Conservation (phyloP, 1,140 invertebrate genomes). For the Acromyrmex heyeri region DNA sequence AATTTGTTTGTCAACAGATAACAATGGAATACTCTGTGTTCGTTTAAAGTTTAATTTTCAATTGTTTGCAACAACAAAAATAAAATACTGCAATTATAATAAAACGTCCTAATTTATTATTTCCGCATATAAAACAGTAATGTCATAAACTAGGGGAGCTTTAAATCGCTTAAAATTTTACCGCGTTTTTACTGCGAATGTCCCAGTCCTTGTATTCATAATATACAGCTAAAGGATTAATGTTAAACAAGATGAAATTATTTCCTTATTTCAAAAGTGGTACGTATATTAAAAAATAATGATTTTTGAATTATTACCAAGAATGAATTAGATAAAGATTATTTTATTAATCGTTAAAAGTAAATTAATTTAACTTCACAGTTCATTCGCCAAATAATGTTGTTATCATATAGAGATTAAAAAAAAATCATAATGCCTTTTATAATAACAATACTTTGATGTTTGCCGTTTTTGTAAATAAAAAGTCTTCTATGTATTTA, state of each 20-base stretch:
- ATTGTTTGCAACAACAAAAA: background rate
- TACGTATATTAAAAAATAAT: too few species aligned
- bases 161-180: constrained; percentile 1
- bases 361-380: too few species aligned
- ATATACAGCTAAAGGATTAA: background rate
- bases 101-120: background rate
- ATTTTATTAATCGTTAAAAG: too few species aligned
- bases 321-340: too few species aligned
- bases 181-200: background rate
- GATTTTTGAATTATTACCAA: too few species aligned
- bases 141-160: background rate
- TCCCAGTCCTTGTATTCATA: background rate
- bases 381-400: too few species aligned
- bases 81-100: background rate
- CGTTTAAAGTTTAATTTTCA: constrained; percentile 1
- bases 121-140: background rate
- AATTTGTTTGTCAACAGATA: background rate
- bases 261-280: background rate
- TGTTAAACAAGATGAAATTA: background rate
- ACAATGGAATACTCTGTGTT: background rate
- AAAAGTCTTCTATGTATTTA: too few species aligned
- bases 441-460: too few species aligned
- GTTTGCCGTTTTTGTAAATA: too few species aligned
- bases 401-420: too few species aligned
- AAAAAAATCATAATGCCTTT: too few species aligned